Base-by-base conservation (phyloP, 2,113 vertebrate species). In the Pollachius pollachius region DNA sequence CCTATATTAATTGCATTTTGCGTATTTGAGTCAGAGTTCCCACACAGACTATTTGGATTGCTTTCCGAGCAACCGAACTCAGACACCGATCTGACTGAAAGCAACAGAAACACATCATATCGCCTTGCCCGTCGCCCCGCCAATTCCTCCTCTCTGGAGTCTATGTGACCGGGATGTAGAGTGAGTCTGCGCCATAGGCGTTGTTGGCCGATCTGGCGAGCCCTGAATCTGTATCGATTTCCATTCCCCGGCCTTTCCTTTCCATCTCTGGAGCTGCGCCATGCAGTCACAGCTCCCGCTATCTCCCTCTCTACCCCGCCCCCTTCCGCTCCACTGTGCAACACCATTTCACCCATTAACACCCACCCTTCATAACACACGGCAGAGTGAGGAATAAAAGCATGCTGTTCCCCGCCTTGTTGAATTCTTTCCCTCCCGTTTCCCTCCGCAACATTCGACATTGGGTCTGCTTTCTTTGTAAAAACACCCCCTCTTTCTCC, bases 191-290 rank as follows among this genome's bases (percentile, higher is more conserved):
- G 79, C 82, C 62, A 74, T 67, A 70, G 80, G 84, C 80, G 87
- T 86, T 89, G 85, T 86, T 87, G 85, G 84, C 89, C 87, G 90
- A 92, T 92, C 89, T 89, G 88, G 89, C 87, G 89, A 89, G 81
- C 70, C 85, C 80, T 78, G 89, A 89, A 86, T 88, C 84, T 87
- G 81, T 91, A 92, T 92, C 72, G 92, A 92, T 89, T 85, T 90
- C 83, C 75, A 78, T 90, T 88, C 85, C 84, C 85, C 74, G 79
- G 79, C 85, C 81, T 87, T 85, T 80, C 77, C 87, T 86, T 89
- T 85, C 84, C 86, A 86, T 89, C 85, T 86, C 86, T 87, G 88
- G 78, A 89, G 79, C 87, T 78, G 79, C 84, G 80, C 84, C 82
- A 81, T 86, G 84, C 77, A 78, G 71, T 71, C 82, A 73, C 81